phyloP scores from a whole-genome alignment of 1,140 invertebrate genomes.

The Drosophila virilis region DNA sequence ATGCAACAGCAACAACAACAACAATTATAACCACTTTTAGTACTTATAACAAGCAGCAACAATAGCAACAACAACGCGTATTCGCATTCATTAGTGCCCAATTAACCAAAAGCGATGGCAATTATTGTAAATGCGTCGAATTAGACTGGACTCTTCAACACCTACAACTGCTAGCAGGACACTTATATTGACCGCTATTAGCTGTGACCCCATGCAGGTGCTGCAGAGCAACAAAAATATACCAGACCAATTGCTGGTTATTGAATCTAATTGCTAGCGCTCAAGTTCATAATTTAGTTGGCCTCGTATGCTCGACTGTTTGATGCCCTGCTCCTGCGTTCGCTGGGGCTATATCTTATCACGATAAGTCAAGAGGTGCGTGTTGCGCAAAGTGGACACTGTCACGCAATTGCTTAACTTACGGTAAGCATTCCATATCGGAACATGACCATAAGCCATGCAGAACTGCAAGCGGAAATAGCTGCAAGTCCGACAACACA shows the following conservation, averaged over 20 bases:
- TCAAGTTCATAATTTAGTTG: constrained; percentile 5
- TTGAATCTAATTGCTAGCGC: constrained; percentile 18
- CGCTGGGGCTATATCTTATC: background rate
- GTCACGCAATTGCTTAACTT: constrained; percentile 14
- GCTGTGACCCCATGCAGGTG: constrained; percentile 13
- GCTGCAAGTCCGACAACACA: constrained; percentile 26
- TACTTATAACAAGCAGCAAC: constrained; percentile 17
- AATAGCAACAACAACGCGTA: constrained; percentile 27
- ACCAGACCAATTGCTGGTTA: constrained; percentile 5
- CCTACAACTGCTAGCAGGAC: background rate
- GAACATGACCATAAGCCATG: constrained; percentile 10
- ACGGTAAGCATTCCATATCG: background rate
- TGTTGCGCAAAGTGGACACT: constrained; percentile 15
- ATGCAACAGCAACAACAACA: constrained; percentile 18
- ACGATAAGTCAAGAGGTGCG: background rate
- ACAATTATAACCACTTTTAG: constrained; percentile 3
- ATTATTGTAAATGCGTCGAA: constrained; percentile 79
- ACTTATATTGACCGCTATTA: constrained; percentile 32
- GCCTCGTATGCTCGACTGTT: background rate
- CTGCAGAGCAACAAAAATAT: background rate
- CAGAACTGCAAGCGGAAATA: constrained; percentile 16
- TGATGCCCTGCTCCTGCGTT: constrained; percentile 4
- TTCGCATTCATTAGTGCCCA: constrained; percentile 75
- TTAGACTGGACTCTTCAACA: constrained; percentile 24
- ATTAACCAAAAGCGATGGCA: constrained; percentile 79